Base-by-base conservation (phyloP, 2,797 vertebrate species). In the Galagoides demidoff region DNA sequence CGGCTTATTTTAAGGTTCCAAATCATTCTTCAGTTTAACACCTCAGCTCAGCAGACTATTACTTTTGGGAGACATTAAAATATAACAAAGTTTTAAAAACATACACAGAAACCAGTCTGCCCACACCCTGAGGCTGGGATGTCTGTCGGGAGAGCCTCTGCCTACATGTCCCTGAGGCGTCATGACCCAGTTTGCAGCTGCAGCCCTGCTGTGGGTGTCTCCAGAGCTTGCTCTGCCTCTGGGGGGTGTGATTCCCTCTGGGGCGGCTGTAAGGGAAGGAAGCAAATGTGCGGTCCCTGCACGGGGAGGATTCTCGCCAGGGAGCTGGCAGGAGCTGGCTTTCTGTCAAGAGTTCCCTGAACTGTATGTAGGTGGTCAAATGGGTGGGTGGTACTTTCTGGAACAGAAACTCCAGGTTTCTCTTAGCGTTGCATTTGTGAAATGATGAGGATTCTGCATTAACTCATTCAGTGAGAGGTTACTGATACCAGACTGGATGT, bases 11-110 rank as follows among this genome's bases (percentile, higher is more conserved):
- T 43, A 83, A 85, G 39, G 10, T 37, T 95, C 9, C 14, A 49
- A 49, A 55, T 90, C 3, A 31, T 71, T 96, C 89, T 85, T 19
- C 55, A 57, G 66, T 57, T 88, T 52, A 82, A 94, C 85, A 76
- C 19, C 63, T 31, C 68, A 90, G 22, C 29, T 87, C 31, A 8
- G n/a, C 9, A 2, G 39, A 84, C 39, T 82, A 3, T 70, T 39
- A 9, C 45, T 63, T 85, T 92, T 19, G 78, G 95, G n/a, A 87
- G 45, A 31, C 16, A 70, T 82, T 74, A 66, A 37, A 91, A 43
- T 8, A 68, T 13, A 87, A 29, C 45, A 31, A 29, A 2, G 1
- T 63, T 81, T 94, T 76, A 70, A 91, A 91, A 91, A 76, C 20
- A 37, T 68, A 88, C 13, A 45, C n/a, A 9, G 61, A 85, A 91